A percentile compares a stretch with the other conserved stretches of the same genome.
phyloP scores from a whole-genome alignment of 1,140 invertebrate species.

The Drosophila repleta region DNA sequence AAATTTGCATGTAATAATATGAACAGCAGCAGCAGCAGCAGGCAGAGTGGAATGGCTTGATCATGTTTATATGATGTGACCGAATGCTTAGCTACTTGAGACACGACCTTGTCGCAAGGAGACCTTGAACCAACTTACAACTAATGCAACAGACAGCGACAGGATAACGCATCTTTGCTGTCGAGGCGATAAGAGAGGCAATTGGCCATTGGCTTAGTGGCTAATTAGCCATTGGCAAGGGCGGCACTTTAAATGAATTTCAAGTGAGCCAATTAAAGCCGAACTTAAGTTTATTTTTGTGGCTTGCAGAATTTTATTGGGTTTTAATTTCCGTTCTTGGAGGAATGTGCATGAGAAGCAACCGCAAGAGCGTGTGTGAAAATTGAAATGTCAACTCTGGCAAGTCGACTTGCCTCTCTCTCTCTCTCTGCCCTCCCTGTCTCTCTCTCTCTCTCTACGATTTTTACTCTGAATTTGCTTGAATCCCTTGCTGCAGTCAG shows the following conservation, averaged over 20 bases:
- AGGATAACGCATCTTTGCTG: conserved; percentile 52
- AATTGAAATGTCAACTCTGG: conserved; percentile 76
- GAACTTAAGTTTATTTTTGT: neutral
- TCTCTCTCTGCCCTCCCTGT: neutral
- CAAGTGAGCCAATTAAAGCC: conserved; percentile 42
- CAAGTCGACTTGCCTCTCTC: conserved; percentile 23
- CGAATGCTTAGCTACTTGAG: conserved; percentile 3
- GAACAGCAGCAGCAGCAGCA: too few species aligned
- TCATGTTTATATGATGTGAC: conserved; percentile 35
- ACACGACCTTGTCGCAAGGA: conserved; percentile 56
- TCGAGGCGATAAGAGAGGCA: conserved; percentile 15
- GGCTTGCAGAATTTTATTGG: conserved; percentile 52
- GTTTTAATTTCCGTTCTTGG: conserved; percentile 68
- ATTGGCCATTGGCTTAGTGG: conserved; percentile 39
- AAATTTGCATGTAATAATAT: conserved; percentile 70
- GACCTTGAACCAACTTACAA: conserved; percentile 55
- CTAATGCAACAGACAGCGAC: conserved; percentile 6
- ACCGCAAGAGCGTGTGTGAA: conserved; percentile 72
- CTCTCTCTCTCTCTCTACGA: neutral
- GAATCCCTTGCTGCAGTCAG: conserved; percentile 32
- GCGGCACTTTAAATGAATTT: conserved; percentile 42
- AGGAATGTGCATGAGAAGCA: conserved; percentile 29
- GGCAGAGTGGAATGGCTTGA: neutral
- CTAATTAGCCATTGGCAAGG: conserved; percentile 58
- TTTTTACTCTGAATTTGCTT: neutral